phyloP scores from a whole-genome alignment of 2,113 vertebrate species.

The Enhydra lutris region DNA sequence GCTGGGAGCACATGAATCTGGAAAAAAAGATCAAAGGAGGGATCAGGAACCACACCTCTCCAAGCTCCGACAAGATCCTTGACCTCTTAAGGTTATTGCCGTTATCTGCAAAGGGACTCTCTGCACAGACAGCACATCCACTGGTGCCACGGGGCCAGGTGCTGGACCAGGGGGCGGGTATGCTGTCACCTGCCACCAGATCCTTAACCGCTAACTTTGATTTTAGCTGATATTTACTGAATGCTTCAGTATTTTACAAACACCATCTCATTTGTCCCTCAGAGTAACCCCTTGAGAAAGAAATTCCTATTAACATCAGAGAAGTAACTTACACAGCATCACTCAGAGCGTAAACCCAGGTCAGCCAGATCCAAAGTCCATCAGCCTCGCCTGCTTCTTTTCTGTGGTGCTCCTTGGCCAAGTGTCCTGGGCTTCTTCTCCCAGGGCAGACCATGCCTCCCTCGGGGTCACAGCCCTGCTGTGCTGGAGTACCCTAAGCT shows the following conservation, averaged over 20 bases:
- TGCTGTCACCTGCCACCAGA: not conserved
- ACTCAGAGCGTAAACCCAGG: not conserved
- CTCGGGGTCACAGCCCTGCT: not conserved
- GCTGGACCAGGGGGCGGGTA: not conserved
- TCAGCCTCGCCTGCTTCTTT: not conserved
- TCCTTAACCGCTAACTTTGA: not conserved
- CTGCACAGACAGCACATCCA: accelerated
- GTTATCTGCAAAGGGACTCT: not conserved
- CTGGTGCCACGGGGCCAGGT: not conserved
- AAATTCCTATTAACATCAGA: not conserved
- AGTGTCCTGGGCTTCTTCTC: not conserved
- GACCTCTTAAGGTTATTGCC: not conserved
- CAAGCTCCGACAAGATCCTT: not conserved
- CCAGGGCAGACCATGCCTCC: not conserved
- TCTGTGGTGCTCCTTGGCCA: not conserved
- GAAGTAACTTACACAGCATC: not conserved
- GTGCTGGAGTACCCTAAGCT: not conserved
- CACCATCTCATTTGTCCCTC: not conserved
- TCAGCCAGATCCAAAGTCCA: not conserved
- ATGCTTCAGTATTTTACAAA: not conserved
- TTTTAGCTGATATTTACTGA: not conserved
- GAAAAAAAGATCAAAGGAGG: slow-evolving; percentile 22
- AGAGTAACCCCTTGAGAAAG: not conserved
- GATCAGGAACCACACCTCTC: not conserved
- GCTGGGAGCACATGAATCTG: slow-evolving; percentile 98